phyloP scores from a whole-genome alignment of 2,797 vertebrate species.

The Hyperoplus immaculatus region DNA sequence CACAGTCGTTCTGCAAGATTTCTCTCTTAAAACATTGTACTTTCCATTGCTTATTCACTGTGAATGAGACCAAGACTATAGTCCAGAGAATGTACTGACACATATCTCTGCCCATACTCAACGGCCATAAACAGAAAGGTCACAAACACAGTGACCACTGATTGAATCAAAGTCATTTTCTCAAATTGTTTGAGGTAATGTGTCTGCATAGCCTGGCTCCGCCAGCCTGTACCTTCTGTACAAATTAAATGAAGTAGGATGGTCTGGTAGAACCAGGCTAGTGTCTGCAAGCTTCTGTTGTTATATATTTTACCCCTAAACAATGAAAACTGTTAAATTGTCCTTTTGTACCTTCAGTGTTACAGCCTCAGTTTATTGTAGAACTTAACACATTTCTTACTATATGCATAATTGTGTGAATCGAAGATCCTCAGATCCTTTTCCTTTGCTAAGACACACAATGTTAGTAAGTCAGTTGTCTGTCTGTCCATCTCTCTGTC shows the following conservation, averaged over 20 bases:
- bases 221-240: too few relatives aligned
- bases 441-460: not conserved
- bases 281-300: not conserved
- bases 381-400: too few relatives aligned
- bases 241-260: too few relatives aligned
- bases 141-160: slow-evolving; percentile 10
- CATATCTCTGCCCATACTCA: not conserved
- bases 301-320: slow-evolving; percentile 1
- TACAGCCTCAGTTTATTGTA: not conserved
- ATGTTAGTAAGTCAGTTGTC: not conserved
- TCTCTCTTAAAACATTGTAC: not conserved
- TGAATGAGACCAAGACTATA: slow-evolving; percentile 1
- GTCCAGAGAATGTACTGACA: slow-evolving; percentile 6
- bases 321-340: not conserved
- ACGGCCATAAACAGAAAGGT: slow-evolving; percentile 19
- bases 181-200: not conserved
- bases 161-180: not conserved
- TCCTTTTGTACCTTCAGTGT: not conserved
- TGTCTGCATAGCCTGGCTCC: too few relatives aligned
- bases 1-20: not conserved
- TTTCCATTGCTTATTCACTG: slow-evolving; percentile 26
- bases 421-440: not conserved
- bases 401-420: not conserved
- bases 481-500: too few relatives aligned
- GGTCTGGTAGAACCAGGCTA: too few relatives aligned